phyloP scores from a whole-genome alignment of 2,113 vertebrate genomes.

The Caranx ignobilis region DNA sequence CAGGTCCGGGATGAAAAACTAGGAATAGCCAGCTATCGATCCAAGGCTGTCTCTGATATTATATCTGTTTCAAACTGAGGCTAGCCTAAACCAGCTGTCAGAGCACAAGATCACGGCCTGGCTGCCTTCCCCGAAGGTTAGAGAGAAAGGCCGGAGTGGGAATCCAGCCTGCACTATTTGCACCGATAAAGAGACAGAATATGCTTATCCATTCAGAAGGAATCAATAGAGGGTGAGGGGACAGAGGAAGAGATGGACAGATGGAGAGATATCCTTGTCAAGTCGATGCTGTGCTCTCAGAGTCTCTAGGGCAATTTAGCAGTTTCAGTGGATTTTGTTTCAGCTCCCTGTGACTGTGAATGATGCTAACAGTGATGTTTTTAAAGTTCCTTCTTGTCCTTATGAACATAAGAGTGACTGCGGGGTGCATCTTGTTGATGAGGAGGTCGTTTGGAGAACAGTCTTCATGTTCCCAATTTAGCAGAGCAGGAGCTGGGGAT shows the following conservation, averaged over 20 bases:
- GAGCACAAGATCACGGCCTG: constrained; percentile 40
- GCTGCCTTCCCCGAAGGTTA: constrained; percentile 60
- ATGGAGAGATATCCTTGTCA: constrained; percentile 65
- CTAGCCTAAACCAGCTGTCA: constrained; percentile 42
- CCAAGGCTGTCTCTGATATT: constrained; percentile 64
- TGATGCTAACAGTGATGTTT: constrained; percentile 57
- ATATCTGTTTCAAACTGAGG: constrained; percentile 68
- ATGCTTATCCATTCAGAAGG: constrained; percentile 65
- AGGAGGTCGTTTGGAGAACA: constrained; percentile 70
- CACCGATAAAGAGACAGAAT: constrained; percentile 62
- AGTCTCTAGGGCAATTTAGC: constrained; percentile 66
- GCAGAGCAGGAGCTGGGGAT: constrained; percentile 59
- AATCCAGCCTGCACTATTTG: constrained; percentile 32
- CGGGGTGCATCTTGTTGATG: constrained; percentile 76
- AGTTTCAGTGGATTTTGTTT: constrained; percentile 59
- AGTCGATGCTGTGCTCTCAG: constrained; percentile 51
- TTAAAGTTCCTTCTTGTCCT: constrained; percentile 57
- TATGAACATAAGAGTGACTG: constrained; percentile 70
- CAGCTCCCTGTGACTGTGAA: constrained; percentile 50
- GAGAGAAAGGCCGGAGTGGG: constrained; percentile 8
- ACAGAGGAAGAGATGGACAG: constrained; percentile 23
- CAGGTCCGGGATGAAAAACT: constrained; percentile 53
- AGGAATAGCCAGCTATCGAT: constrained; percentile 75
- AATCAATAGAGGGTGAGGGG: constrained; percentile 58
- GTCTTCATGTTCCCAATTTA: constrained; percentile 74